Percentiles rank a stretch among this genome's conserved stretches.
Conservation (phyloP, 1,140 invertebrate genomes). For the Bradysia coprophila region DNA sequence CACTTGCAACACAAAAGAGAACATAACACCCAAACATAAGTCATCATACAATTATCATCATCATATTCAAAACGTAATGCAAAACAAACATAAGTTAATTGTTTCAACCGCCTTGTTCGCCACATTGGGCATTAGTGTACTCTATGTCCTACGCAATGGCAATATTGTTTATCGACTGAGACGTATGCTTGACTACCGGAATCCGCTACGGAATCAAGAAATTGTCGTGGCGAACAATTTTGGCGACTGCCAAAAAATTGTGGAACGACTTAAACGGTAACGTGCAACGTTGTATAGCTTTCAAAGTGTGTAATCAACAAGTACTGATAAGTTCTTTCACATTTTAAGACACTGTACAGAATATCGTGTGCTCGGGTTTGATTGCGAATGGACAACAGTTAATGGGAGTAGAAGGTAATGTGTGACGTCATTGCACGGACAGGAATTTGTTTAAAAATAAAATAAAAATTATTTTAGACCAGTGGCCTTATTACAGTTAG, state of each 20-base stretch:
- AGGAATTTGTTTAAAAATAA: too few species aligned
- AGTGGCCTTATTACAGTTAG: constrained; percentile 42
- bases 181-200: neutral
- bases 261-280: constrained; percentile 9
- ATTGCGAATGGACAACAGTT: constrained; percentile 50
- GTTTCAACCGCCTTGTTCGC: neutral
- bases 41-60: too few species aligned
- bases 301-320: too few species aligned
- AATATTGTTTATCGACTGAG: neutral
- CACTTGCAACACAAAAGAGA: too few species aligned
- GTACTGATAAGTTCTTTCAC: neutral
- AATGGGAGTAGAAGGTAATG: constrained; percentile 22
- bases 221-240: constrained; percentile 5
- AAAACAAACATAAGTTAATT: too few species aligned
- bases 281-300: too few species aligned
- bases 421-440: too few species aligned
- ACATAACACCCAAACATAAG: too few species aligned
- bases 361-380: constrained; percentile 36
- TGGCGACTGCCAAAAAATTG: constrained; percentile 6
- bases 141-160: neutral
- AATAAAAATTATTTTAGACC: too few species aligned
- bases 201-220: constrained; percentile 6
- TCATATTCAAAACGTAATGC: too few species aligned
- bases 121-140: neutral
- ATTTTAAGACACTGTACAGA: constrained; percentile 12